Evolutionary conservation across 2,888 invertebrate species (phyloP), one percentile per base, ranked within the genome.

Genomic region (Ptycholaimellus sp.): DNA sequence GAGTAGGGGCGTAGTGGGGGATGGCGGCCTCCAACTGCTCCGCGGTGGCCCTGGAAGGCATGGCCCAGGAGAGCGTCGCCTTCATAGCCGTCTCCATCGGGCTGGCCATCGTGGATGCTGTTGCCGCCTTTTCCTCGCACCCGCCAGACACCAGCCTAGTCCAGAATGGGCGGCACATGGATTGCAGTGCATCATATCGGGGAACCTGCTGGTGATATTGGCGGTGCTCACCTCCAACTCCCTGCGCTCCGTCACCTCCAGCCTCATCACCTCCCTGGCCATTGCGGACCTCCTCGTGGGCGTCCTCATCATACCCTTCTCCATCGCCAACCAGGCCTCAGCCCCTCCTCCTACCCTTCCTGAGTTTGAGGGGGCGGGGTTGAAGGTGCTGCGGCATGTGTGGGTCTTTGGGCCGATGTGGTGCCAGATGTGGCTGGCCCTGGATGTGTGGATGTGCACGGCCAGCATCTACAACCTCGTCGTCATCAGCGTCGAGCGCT

Each of bases 391-490:
- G 13, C 50, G 57, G 21, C 51, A 55, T 74, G 74, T 82, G 57
- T 93, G 93, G 93, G 78, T 87, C 52, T 93, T 87, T 59, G 87
- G 90, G 35, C 76, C 77, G 60, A 69, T 81, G 31, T 85, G 87
- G 82, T 93, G 90, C n/a, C 76, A 78, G 42, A 73, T 83, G 47
- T 93, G 90, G 90, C 67, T 93, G 44, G 87, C 90, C 0, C 73
- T 87, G 39, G 93, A 93, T 62, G 90, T 93, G 11, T 85, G 87
- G 82, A 78, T 90, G 77, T 90, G 87, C 65, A 93, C 93, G 0
- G 83, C 90, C 0, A 85, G 83, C 50, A 90, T 90, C 53, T 68
- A 90, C 49, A 90, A 90, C 63, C 70, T 90, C 38, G 85, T 85
- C 59, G 87, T 82, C 51, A 90, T 90, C 57, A 82, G 82, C 14